Base-by-base conservation (phyloP, 1,140 invertebrate species). In the Drosophila fuyamai region DNA sequence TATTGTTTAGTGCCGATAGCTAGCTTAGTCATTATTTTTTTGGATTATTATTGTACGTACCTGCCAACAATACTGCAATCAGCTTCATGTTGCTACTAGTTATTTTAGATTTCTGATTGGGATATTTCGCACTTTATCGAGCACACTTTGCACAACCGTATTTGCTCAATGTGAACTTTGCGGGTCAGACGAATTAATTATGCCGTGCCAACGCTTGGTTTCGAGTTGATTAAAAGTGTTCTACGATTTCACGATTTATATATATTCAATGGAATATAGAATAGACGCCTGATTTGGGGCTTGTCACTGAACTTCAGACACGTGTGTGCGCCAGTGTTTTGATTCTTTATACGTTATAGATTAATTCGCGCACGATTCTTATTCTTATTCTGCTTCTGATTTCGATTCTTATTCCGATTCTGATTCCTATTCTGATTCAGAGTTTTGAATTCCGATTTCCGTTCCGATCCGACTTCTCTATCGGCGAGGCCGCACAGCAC, bases 21-120 rank as follows among this genome's bases (percentile, higher is more conserved):
- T 23, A 23, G 23, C 23, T 23, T 23, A 23, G 23, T 23, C 23
- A 23, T 23, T 7, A 14, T n/a, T 35, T 0, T 4, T 18, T 47
- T 23, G 6, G n/a, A 40, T 9, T 32, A 40, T 10, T 27, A 16
- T 29, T 10, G 5, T 89, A 89, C 84, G 18, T 79, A 89, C 84
- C 75, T 72, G 84, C 78, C 68, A 89, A 51, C 18, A 89, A 89
- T 89, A 89, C 84, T 89, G 84, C 85, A 68, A 89, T 72, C 65
- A 89, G 77, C 77, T 89, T 89, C 84, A 89, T 89, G 80, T 76
- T 82, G 84, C 54, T 77, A 43, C 8, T 55, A 46, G 41, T 71
- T 43, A 55, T 29, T 56, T 60, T 47, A 18, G 59, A 35, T 41
- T 50, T 55, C 40, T 27, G 29, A 5, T 62, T 63, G 38, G 65